Evolutionary conservation across 2,888 invertebrate species (phyloP).

Genomic region (Diplazon laetatorius): DNA sequence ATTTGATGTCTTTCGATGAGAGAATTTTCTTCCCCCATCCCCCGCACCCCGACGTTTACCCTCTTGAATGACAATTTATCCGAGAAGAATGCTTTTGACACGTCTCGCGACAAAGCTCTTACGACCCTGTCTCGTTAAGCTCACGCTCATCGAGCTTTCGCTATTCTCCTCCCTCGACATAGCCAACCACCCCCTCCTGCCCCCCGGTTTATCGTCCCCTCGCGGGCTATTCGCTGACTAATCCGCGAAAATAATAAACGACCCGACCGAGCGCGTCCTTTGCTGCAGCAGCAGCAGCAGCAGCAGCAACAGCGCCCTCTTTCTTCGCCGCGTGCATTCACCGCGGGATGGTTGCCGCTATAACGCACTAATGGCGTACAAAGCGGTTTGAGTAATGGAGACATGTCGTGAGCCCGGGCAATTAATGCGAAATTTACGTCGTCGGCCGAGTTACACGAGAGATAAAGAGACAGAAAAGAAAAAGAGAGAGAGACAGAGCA

Average conservation of each 20-base stretch:
- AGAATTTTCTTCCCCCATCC: too few species aligned
- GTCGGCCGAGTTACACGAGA: slow-evolving; percentile 65
- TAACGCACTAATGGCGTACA: slow-evolving; percentile 61
- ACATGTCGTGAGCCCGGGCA: slow-evolving; percentile 75
- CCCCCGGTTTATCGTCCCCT: slow-evolving; percentile 22
- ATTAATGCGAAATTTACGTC: slow-evolving; percentile 78
- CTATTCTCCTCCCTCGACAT: slow-evolving; percentile 43
- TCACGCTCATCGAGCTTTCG: neutral
- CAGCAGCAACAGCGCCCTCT: too few species aligned
- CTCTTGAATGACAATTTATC: slow-evolving; percentile 19
- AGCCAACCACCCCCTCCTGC: too few species aligned
- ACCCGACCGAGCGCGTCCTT: slow-evolving; percentile 36
- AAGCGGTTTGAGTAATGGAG: slow-evolving; percentile 74
- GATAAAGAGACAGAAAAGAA: too few species aligned
- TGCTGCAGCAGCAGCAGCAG: slow-evolving; percentile 31
- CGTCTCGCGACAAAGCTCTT: slow-evolving; percentile 34
- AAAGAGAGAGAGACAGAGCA: too few species aligned
- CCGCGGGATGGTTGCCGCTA: slow-evolving; percentile 26
- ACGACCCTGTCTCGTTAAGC: slow-evolving; percentile 26
- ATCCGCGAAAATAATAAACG: slow-evolving; percentile 65
- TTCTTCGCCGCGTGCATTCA: slow-evolving; percentile 51
- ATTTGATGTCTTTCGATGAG: too few species aligned
- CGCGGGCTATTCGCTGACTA: slow-evolving; percentile 60
- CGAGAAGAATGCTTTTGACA: neutral
- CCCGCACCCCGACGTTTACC: too few species aligned